phyloP scores from a whole-genome alignment of 2,888 invertebrate species.

The Megaustenia siamemsis region DNA sequence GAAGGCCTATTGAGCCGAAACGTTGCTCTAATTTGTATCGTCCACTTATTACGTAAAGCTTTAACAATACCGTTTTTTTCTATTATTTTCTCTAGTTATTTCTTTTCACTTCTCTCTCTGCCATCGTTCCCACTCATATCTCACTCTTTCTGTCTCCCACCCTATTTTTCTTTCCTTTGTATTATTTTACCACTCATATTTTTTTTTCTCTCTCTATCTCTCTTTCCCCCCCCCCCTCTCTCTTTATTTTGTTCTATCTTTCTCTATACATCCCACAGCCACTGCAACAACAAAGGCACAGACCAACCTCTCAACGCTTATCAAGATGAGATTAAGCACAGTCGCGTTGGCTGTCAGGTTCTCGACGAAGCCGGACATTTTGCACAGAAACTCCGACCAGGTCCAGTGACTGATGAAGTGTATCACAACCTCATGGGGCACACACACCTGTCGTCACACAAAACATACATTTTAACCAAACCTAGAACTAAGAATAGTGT shows the following conservation, averaged over 20 bases:
- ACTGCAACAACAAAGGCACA: neutral
- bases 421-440: slow-evolving; percentile 81
- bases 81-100: neutral
- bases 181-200: neutral
- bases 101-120: neutral
- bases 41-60: too few species aligned
- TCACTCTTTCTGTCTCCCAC: neutral
- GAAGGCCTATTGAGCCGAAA: too few species aligned
- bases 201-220: neutral
- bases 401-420: slow-evolving; percentile 81
- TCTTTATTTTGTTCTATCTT: neutral
- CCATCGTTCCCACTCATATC: neutral
- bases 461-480: too few species aligned
- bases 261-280: neutral
- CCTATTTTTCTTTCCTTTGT: neutral
- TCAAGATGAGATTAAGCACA: slow-evolving; percentile 82
- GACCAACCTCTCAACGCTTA: slow-evolving; percentile 82
- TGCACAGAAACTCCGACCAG: slow-evolving; percentile 80
- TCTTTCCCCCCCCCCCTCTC: neutral
- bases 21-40: too few species aligned
- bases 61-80: too few species aligned
- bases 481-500: too few species aligned
- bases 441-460: slow-evolving; percentile 77
- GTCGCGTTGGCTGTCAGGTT: slow-evolving; percentile 81
- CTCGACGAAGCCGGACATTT: slow-evolving; percentile 81